Evolutionary conservation across 2,797 vertebrate species (phyloP).

Genomic region (Clamator glandarius): DNA sequence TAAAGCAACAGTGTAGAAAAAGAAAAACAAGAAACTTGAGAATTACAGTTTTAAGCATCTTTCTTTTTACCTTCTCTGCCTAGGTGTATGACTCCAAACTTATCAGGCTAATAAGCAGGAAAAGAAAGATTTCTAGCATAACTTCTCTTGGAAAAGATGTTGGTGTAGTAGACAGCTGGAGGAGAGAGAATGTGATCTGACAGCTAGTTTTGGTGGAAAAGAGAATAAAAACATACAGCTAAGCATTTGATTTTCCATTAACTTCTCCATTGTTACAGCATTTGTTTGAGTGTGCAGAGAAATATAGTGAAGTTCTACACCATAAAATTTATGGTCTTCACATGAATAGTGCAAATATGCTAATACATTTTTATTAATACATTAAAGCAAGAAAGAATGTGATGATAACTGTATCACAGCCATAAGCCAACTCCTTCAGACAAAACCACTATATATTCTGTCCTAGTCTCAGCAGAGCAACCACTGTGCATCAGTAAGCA

Average conservation of each 20-base stretch:
- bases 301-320: neutral
- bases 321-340: neutral
- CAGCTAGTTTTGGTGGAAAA: neutral
- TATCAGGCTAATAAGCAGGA: neutral
- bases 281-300: neutral
- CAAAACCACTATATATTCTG: neutral
- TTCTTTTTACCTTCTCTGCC: neutral
- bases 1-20: neutral
- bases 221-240: neutral
- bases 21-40: neutral
- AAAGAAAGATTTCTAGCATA: neutral
- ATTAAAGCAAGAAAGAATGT: neutral
- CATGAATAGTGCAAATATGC: neutral
- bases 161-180: neutral
- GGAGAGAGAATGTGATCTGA: neutral
- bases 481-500: rapidly evolving
- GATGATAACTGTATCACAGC: neutral
- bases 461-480: neutral
- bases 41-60: neutral
- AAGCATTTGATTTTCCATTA: neutral
- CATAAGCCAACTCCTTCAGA: neutral
- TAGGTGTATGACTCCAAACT: neutral
- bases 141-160: neutral
- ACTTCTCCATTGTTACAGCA: neutral
- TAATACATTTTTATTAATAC: neutral